A percentile compares a stretch with the other conserved stretches of the same genome.
Evolutionary conservation across 2,797 vertebrate species (phyloP).

Genomic region (Acipenser oxyrinchus): DNA sequence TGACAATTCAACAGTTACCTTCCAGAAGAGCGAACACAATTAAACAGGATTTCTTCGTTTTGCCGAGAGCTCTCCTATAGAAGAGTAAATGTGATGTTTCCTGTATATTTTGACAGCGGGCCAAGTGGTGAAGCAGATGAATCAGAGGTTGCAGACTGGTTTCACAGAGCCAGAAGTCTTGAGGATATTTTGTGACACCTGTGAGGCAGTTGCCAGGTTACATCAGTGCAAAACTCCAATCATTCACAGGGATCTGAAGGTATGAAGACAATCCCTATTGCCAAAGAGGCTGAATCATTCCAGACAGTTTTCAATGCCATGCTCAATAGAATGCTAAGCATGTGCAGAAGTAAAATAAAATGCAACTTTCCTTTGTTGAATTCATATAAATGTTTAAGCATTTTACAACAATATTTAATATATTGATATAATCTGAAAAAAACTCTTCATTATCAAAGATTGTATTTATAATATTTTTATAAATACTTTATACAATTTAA

Average conservation of each 20-base stretch:
- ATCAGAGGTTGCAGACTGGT: constrained; percentile 82
- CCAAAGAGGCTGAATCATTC: too few species aligned
- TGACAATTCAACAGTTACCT: not conserved
- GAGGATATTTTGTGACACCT: constrained; percentile 87
- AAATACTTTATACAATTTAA: too few species aligned
- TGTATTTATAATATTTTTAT: too few species aligned
- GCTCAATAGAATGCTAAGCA: too few species aligned
- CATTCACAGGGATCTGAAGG: constrained; percentile 94
- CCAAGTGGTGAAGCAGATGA: constrained; percentile 98
- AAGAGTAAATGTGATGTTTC: not conserved
- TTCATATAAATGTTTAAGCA: too few species aligned
- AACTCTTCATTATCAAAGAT: too few species aligned
- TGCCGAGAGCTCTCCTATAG: not conserved
- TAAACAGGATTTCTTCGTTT: not conserved
- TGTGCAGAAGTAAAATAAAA: too few species aligned
- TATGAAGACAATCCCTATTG: constrained; percentile 31
- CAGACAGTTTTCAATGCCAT: too few species aligned
- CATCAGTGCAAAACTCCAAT: constrained; percentile 96
- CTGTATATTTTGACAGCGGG: constrained; percentile 55
- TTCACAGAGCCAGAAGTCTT: constrained; percentile 84
- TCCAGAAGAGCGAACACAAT: not conserved
- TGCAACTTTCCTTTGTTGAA: not conserved
- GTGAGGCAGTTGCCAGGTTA: constrained; percentile 88
- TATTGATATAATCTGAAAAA: too few species aligned
- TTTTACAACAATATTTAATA: too few species aligned